Evolutionary conservation across 2,113 vertebrate genomes (phyloP), one percentile per base, ranked within the genome.

Genomic region (Brachyhypopomus occidentalis): DNA sequence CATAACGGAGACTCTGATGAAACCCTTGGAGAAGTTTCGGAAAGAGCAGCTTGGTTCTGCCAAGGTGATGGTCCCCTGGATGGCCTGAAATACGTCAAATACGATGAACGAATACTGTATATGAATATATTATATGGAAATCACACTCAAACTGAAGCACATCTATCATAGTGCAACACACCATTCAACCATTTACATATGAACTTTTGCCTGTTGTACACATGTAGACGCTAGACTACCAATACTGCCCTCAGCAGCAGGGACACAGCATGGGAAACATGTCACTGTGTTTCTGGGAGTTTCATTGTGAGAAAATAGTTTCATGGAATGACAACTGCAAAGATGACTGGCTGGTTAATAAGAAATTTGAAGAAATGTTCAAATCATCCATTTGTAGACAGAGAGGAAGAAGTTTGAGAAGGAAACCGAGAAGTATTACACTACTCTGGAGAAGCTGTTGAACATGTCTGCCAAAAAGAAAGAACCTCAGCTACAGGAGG

Each of bases 351-450:
- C 6, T 70, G 34, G 38, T n/a, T 41, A 41, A 36, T 36, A 67
- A 34, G 17, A 67, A 23, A 5, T 52, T 14, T 64, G 17, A 22
- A 64, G 79, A 1, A 66, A 75, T 70, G 17, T 30, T 23, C 66
- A 25, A 19, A 72, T 34, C 36, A 25, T 27, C 78, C 82, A n/a
- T 77, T 88, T 88, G 0, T 79, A 99, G 98, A 94, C 96, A 82
- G 96, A 97, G 88, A 98, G 96, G 88, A 99, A 99, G 91, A 96
- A 91, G 86, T 99, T 96, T 84, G 97, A 99, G 91, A 99, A 99
- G 89, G 97, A 99, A 88, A 98, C 98, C 0, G 98, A 99, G 84
- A 99, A 96, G 84, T 99, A 98, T 90, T 99, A 98, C 87, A 98
- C 95, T 87, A 92, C 95, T 38, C 87, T 99, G 89, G 97, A 99